Evolutionary conservation across 2,113 vertebrate species (phyloP), one percentile per base, ranked within the genome.

Genomic region (Gasterosteus aculeatus): DNA sequence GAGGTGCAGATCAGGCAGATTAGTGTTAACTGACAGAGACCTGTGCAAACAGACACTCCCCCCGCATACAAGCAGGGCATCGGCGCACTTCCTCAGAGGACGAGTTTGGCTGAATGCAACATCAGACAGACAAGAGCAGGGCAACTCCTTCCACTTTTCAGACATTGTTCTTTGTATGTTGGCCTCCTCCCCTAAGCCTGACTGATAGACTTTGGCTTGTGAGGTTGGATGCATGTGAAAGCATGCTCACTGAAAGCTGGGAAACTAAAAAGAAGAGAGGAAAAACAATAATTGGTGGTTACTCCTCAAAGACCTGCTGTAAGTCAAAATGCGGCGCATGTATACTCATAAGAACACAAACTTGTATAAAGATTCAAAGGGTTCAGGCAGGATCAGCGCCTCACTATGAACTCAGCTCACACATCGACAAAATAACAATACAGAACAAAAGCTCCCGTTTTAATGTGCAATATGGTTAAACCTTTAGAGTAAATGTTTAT

Each of bases 1-100:
- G 91, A 91, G 87, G 85, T 87, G 85, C 85, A 93, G 91, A 92
- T 92, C 88, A 91, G 90, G 87, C 88, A 93, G 92, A 91, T 92
- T 92, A 91, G 82, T 80, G 87, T 86, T 87, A 90, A 88, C 85
- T 88, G 84, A 89, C 81, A 85, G 68, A 86, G 84, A 91, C 91
- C 87, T 90, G 89, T 86, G 90, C 91, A 88, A 91, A 90, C 83
- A 88, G 89, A 87, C 88, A 83, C 86, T 81, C 89, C 89, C 86
- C 85, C 75, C 69, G n/a, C 78, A 85, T 83, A 80, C 77, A 78
- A 81, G 79, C 68, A 56, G 79, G 68, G 62, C 72, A 83, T 75
- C 54, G 26, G 35, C 59, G 5, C 82, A 82, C 85, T 92, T 92
- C 86, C 80, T 85, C 79, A 0, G 42, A 85, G 84, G 68, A 82